A percentile compares a stretch with the other conserved stretches of the same genome.
These are phyloP conservation scores for Syngnathus scovelli DNA, from an alignment of 2,113 vertebrate genomes.

Conservation along the genomic window DNA sequence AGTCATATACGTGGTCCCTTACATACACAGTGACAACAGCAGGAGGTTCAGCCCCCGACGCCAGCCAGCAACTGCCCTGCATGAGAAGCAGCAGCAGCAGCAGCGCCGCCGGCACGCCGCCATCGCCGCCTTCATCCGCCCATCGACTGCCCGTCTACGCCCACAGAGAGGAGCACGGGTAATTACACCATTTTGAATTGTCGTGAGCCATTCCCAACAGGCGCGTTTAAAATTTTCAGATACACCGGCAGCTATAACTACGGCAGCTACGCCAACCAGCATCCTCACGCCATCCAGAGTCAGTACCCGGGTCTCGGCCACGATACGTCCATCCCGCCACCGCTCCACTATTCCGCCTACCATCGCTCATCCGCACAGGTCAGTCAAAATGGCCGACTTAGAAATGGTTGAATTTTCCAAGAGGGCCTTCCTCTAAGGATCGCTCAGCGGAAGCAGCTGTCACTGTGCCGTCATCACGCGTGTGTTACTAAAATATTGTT, in stretches of 20 bases:
- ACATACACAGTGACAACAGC: conserved; percentile 99
- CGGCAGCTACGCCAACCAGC: conserved; percentile 91
- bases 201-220: too few relatives aligned
- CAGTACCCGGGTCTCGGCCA: conserved; percentile 91
- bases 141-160: conserved; percentile 92
- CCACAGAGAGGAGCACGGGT: conserved; percentile 94
- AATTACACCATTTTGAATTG: conserved; percentile 30
- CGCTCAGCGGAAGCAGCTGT: conserved; percentile 49
- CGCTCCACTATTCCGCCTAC: conserved; percentile 93
- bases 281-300: conserved; percentile 89
- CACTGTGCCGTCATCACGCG: conserved; percentile 77
- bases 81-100: conserved; percentile 75
- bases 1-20: conserved; percentile 99
- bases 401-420: not conserved
- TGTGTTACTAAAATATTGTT: conserved; percentile 82
- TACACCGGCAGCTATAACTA: conserved; percentile 97
- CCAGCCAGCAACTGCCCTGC: conserved; percentile 85
- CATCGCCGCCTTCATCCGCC: conserved; percentile 79
- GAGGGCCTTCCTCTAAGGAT: not conserved
- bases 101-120: conserved; percentile 74
- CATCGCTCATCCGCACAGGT: conserved; percentile 93
- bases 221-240: conserved; percentile 52
- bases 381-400: conserved; percentile 38
- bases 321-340: conserved; percentile 82
- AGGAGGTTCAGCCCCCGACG: conserved; percentile 82